Percentiles rank a stretch among this genome's conserved stretches.
phyloP scores from a whole-genome alignment of 2,888 invertebrate genomes.

The Artemia sinica region DNA sequence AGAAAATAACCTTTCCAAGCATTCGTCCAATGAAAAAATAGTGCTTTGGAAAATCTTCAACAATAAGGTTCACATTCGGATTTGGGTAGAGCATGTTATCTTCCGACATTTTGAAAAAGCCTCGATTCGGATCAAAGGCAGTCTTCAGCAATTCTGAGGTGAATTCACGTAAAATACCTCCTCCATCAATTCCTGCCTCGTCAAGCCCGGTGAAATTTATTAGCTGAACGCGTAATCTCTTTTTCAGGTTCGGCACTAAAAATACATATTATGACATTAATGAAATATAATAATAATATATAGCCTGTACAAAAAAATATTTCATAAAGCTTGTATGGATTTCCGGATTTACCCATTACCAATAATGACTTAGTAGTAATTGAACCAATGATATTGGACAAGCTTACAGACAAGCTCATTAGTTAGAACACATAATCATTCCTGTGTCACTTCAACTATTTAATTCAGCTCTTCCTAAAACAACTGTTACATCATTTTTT shows the following conservation, averaged over 20 bases:
- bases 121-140: conserved; percentile 88
- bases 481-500: no score
- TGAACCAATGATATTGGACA: no score
- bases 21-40: conserved; percentile 87
- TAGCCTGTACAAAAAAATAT: no score
- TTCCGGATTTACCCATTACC: no score
- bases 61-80: conserved; percentile 70
- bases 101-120: conserved; percentile 70
- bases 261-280: conserved; percentile 20
- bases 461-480: no score
- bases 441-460: no score
- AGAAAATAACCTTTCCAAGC: conserved; percentile 56
- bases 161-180: conserved; percentile 89
- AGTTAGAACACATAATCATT: no score
- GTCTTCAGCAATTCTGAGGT: conserved; percentile 81
- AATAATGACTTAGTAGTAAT: no score
- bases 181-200: conserved; percentile 94
- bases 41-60: conserved; percentile 69
- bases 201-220: conserved; percentile 76
- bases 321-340: no score
- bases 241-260: conserved; percentile 64
- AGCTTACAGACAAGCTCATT: no score
- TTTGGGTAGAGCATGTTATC: conserved; percentile 91
- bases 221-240: conserved; percentile 70
- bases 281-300: no score